Percentiles rank a stretch among this genome's conserved stretches.
Conservation (phyloP, 2,113 vertebrate species). For the Platanista minor region DNA sequence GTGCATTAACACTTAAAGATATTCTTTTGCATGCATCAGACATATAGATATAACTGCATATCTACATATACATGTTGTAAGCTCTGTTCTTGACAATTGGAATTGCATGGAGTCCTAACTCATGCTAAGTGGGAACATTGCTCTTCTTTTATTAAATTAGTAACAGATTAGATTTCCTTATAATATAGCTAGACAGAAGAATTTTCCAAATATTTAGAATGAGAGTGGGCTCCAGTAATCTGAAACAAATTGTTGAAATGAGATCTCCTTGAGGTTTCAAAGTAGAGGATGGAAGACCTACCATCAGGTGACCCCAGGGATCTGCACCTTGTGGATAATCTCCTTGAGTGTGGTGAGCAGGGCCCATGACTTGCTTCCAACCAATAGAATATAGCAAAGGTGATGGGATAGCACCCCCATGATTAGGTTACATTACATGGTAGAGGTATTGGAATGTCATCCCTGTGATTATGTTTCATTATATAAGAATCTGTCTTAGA, state of each 20-base stretch:
- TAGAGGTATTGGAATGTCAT: neutral
- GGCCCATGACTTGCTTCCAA: neutral
- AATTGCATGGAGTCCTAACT: neutral
- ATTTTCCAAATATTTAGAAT: conserved; percentile 19
- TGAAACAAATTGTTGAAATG: neutral
- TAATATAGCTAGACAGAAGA: neutral
- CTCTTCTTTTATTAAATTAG: neutral
- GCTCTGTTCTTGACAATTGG: neutral
- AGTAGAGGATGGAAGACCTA: neutral
- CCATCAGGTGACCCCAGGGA: neutral
- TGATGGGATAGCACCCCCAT: neutral
- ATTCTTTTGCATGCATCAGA: neutral
- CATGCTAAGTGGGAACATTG: neutral
- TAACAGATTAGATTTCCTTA: neutral
- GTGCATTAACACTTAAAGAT: neutral
- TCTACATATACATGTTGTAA: neutral
- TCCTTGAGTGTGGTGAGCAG: neutral
- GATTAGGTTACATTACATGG: neutral
- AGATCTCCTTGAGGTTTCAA: neutral
- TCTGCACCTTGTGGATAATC: neutral
- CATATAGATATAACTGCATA: neutral
- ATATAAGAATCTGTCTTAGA: neutral
- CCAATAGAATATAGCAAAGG: neutral
- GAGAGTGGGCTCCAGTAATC: neutral
- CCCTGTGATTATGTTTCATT: neutral